Evolutionary conservation across 2,113 vertebrate species (phyloP).

Genomic region (Sorex fumeus): DNA sequence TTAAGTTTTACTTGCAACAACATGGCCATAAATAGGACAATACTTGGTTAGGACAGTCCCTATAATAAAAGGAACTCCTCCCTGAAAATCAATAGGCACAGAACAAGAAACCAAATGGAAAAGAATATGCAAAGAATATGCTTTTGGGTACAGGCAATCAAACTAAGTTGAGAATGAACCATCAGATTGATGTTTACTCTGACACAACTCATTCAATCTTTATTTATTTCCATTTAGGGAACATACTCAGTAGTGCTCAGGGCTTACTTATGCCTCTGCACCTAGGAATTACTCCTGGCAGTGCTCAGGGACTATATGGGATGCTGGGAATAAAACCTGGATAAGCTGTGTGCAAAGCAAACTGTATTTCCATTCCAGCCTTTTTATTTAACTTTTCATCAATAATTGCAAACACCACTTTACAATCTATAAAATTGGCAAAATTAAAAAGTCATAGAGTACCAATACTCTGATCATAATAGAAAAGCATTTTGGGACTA

Average conservation of each 20-base stretch:
- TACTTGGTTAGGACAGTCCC: not conserved
- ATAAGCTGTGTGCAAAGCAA: no score
- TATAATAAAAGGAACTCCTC: not conserved
- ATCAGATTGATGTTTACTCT: not conserved
- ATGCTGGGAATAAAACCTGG: no score
- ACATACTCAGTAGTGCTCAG: no score
- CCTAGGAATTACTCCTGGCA: no score
- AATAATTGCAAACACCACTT: no score
- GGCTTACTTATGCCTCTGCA: no score
- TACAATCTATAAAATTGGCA: not conserved
- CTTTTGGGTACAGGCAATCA: not conserved
- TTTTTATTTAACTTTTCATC: no score
- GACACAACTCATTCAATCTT: not conserved
- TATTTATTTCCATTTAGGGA: not conserved
- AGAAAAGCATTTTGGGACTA: no score
- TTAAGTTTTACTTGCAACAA: not conserved
- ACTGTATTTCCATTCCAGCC: no score
- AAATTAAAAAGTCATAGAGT: not conserved
- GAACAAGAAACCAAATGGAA: not conserved
- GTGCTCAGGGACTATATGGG: no score
- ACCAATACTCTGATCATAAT: not conserved
- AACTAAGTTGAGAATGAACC: not conserved
- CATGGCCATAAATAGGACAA: not conserved
- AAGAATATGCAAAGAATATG: not conserved
- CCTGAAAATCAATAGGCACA: not conserved